phyloP scores from a whole-genome alignment of 2,888 invertebrate species.

The Drosophila siamana region DNA sequence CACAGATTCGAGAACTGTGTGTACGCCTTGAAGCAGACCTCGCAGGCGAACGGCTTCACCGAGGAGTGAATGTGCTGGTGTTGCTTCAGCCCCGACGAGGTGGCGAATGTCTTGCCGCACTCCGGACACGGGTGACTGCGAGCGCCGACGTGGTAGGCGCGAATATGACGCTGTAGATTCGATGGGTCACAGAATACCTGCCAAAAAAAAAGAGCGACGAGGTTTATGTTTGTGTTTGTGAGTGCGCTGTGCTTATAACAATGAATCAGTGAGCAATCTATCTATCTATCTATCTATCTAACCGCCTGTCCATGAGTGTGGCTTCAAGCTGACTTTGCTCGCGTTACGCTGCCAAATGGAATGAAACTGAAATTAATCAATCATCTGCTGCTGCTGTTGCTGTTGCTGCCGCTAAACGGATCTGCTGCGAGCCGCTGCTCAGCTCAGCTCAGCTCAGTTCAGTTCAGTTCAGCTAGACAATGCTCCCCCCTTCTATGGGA shows the following conservation, averaged over 20 bases:
- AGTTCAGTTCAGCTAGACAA: constrained; percentile 57
- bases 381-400: constrained; percentile 64
- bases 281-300: too few relatives aligned
- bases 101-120: constrained; percentile 99
- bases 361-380: constrained; percentile 84
- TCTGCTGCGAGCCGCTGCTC: constrained; percentile 56
- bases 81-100: constrained; percentile 98
- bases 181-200: constrained; percentile 98
- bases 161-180: constrained; percentile 98
- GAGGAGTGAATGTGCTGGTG: constrained; percentile 99
- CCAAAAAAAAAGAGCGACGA: constrained; percentile 84
- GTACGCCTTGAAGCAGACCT: constrained; percentile 98
- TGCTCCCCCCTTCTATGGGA: constrained; percentile 51
- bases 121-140: constrained; percentile 98
- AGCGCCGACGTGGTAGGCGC: constrained; percentile 97
- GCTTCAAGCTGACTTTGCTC: constrained; percentile 32
- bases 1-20: constrained; percentile 99
- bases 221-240: too few relatives aligned
- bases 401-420: constrained; percentile 73
- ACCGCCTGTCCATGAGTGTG: constrained; percentile 21
- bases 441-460: constrained; percentile 18
- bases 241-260: constrained; percentile 11
- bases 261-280: too few relatives aligned
- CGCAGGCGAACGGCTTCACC: constrained; percentile 98
- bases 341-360: constrained; percentile 70